phyloP scores from a whole-genome alignment of 1,140 invertebrate species.

The Micrasema minimum region DNA sequence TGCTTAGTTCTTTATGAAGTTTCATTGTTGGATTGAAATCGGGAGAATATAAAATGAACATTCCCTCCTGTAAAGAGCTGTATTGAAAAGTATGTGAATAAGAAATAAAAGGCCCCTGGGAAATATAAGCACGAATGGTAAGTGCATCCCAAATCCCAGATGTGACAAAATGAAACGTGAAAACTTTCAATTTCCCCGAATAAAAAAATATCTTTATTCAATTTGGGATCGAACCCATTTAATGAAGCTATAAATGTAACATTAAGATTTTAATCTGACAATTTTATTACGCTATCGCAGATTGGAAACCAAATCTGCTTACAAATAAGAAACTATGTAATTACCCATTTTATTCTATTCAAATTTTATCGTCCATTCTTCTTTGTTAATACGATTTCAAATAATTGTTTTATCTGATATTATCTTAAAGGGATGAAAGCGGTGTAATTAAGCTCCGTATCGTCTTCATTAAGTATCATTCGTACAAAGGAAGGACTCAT shows the following conservation, averaged over 20 bases:
- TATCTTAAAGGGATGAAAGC: no score
- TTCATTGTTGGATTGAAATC: no score
- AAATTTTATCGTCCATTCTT: no score
- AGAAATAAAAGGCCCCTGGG: conserved; percentile 43
- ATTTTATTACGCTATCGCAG: conserved; percentile 26
- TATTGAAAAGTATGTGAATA: conserved; percentile 46
- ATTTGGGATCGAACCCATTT: conserved; percentile 17
- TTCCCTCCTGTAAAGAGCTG: conserved; percentile 16
- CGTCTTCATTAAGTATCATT: no score
- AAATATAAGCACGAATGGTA: conserved; percentile 36
- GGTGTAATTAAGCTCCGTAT: no score
- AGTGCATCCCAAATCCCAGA: conserved; percentile 44
- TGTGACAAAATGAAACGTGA: conserved; percentile 40
- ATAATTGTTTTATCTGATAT: no score
- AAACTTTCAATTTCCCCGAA: conserved; percentile 51
- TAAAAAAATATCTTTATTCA: conserved; percentile 31
- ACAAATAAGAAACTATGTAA: conserved; percentile 12
- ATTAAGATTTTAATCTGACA: conserved; percentile 38
- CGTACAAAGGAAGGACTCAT: no score
- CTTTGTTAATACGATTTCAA: no score
- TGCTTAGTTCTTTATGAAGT: no score
- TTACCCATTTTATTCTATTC: conserved; percentile 5
- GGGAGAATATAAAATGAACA: no score
- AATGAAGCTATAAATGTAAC: conserved; percentile 35
- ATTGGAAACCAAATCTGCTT: conserved; percentile 19